Base-by-base conservation (phyloP, 2,888 invertebrate genomes). In the Entomobrya multifasciata region DNA sequence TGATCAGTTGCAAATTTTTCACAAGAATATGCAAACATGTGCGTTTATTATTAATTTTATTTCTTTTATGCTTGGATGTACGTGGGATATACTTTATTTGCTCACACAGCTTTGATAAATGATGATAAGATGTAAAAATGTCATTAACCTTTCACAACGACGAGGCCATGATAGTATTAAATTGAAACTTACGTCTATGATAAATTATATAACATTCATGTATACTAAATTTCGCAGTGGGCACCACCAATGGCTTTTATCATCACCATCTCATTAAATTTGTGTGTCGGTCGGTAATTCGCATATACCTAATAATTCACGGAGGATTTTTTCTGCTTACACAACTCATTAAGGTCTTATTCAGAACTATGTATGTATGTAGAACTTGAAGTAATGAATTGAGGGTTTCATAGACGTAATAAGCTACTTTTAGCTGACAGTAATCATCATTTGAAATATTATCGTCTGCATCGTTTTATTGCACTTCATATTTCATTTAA, bases 81-180 rank as follows among this genome's bases (percentile, higher is more conserved):
- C 70, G 44, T 70, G 8, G 70, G 20, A 36, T 36, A 36, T 22
- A 44, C 41, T 57, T 57, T 30, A 20, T 77, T 25, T 30, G 41
- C 55, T 76, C 49, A 52, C 6, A 27, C 17, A 52, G 30, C 49
- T 27, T 30, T 55, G 76, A 76, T 74, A 52, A 74, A 25, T 79
- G 47, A 49, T 20, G 76, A 78, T 78, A 85, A 78, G 78, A 67
- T 15, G 60, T n/a, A 72, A 78, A 57, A 85, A 85, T 78, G 85
- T 85, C 85, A 85, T 85, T 85, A 85, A 85, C 85, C 85, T 85
- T 85, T 85, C 85, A 60, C 5, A 15, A 49, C 25, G 72, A 77
- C 72, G 55, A 78, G 78, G 47, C 60, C 72, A 70, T 22, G 57
- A 8, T 25, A 15, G 41, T 20, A 20, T n/a, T 8, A 44, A 44